Conservation (phyloP, 37 sponge, comb jelly and placozoan genomes). For the Dysidea cf. avara region DNA sequence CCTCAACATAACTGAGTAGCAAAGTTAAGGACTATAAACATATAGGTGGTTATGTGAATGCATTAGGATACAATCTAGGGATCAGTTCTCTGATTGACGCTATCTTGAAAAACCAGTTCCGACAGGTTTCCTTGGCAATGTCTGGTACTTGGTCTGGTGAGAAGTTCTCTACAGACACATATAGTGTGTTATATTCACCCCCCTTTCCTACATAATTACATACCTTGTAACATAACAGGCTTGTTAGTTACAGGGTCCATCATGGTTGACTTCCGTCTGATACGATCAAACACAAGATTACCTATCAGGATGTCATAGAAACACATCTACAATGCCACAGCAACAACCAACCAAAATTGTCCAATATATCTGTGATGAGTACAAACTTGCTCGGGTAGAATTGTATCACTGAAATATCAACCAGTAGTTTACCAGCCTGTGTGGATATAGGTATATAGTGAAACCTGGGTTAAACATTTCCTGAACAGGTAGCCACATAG, state of each 20-base stretch:
- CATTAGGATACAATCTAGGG: conserved; percentile 84
- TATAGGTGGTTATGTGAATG: not conserved
- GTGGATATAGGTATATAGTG: not conserved
- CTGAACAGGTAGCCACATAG: too few relatives aligned
- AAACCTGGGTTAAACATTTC: too few relatives aligned
- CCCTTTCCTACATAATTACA: not conserved
- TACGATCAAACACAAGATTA: conserved; percentile 83
- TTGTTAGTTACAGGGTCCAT: conserved; percentile 38
- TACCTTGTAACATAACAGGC: conserved; percentile 69
- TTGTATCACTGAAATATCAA: conserved; percentile 85
- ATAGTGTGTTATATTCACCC: not conserved
- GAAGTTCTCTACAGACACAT: conserved; percentile 57
- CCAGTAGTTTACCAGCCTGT: conserved; percentile 91
- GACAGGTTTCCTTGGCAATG: conserved; percentile 92
- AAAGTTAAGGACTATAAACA: conserved; percentile 38
- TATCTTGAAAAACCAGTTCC: conserved; percentile 99
- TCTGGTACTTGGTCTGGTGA: conserved; percentile 94
- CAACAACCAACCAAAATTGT: conserved; percentile 78
- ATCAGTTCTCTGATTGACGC: conserved; percentile 96
- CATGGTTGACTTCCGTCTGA: conserved; percentile 76
- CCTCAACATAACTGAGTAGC: conserved; percentile 76
- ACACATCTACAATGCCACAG: not conserved
- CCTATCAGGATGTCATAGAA: conserved; percentile 34
- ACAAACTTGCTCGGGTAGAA: conserved; percentile 99
- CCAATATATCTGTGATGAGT: conserved; percentile 95